A percentile compares a stretch with the other conserved stretches of the same genome.
Evolutionary conservation across 2,797 vertebrate genomes (phyloP).

Genomic region (Pangasius sanitwongsei): DNA sequence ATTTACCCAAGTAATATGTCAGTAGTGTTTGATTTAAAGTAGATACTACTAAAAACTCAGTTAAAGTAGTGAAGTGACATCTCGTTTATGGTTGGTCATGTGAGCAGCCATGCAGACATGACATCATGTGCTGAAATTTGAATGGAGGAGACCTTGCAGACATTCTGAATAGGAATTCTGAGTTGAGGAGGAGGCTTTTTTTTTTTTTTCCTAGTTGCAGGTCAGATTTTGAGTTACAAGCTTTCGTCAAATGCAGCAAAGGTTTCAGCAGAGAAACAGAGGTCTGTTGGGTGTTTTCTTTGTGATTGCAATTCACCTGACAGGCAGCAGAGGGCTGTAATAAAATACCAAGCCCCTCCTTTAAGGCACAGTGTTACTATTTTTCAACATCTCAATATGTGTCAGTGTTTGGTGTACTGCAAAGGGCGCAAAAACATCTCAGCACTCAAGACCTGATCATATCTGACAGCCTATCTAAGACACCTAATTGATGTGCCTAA

Average conservation of each 20-base stretch:
- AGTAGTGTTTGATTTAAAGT: not conserved
- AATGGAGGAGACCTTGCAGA: not conserved
- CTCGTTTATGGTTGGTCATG: not conserved
- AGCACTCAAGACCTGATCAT: not conserved
- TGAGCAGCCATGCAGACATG: not conserved
- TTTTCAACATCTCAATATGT: not conserved
- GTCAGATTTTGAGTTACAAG: not conserved
- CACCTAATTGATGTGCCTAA: not conserved
- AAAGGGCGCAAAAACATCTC: not conserved
- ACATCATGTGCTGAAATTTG: not conserved
- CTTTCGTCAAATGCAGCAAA: not conserved
- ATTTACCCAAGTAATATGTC: not conserved
- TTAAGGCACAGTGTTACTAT: not conserved
- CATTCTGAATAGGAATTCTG: not conserved
- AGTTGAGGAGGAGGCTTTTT: not conserved
- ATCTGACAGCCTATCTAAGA: not conserved
- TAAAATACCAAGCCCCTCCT: not conserved
- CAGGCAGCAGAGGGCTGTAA: not conserved
- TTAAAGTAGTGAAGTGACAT: no score
- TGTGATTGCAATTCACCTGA: not conserved
- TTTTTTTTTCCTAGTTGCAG: not conserved
- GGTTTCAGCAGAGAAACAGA: not conserved
- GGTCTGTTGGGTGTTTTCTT: not conserved
- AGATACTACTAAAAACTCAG: no score
- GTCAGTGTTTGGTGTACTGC: not conserved